Conservation (phyloP, 1,140 invertebrate genomes). For the Spodoptera litura region DNA sequence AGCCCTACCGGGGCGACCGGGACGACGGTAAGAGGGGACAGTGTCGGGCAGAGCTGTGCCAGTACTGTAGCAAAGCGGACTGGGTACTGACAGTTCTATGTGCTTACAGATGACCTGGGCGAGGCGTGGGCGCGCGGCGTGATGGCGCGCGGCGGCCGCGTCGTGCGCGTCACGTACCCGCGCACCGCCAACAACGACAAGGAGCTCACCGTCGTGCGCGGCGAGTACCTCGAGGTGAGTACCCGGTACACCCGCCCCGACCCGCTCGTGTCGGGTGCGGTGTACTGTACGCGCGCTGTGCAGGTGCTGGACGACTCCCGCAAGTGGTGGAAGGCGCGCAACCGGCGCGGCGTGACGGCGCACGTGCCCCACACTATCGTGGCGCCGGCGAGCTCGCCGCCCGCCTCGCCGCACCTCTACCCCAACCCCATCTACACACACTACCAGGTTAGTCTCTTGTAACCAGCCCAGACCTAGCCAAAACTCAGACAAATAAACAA, state of each 20-base stretch:
- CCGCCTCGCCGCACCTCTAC: constrained; percentile 88
- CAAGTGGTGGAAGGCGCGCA: constrained; percentile 99
- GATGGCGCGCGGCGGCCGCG: constrained; percentile 90
- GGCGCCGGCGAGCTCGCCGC: constrained; percentile 87
- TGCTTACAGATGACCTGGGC: constrained; percentile 75
- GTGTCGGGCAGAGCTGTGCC: not conserved
- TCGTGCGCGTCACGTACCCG: constrained; percentile 97
- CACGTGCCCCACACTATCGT: constrained; percentile 99
- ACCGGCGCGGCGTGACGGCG: constrained; percentile 94
- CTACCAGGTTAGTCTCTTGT: constrained; percentile 64
- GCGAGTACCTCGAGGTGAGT: constrained; percentile 96
- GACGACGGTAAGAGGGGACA: constrained; percentile 64
- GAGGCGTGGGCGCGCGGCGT: constrained; percentile 92
- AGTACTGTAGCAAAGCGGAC: not conserved
- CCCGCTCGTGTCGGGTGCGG: not conserved
- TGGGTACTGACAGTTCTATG: not conserved
- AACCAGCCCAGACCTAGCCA: no score
- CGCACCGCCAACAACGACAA: constrained; percentile 99
- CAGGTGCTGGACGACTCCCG: constrained; percentile 97
- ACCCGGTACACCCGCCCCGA: not conserved
- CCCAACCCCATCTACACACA: constrained; percentile 91
- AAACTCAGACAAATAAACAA: no score
- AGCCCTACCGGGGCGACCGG: constrained; percentile 69
- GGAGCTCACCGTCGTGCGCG: constrained; percentile 97
- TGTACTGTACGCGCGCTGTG: not conserved